Conservation (phyloP, 2,113 vertebrate species). For the Rhinoderma darwinii region DNA sequence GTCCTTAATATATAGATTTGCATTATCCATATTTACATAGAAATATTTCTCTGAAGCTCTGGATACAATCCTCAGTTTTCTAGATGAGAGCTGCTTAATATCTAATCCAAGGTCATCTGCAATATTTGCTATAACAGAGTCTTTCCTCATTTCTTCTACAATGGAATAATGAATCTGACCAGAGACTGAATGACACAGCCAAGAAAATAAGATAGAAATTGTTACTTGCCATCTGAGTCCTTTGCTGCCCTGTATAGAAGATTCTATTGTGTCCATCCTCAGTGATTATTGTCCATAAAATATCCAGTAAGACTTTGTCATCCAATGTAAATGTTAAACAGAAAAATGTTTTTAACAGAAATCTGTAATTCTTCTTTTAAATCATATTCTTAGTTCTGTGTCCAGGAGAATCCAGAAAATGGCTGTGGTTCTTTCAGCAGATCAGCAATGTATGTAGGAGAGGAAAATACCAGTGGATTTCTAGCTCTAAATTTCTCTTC, state of each 20-base stretch:
- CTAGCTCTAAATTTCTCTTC: constrained; percentile 28
- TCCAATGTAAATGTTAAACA: not conserved
- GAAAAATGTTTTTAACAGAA: not conserved
- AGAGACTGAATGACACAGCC: no score
- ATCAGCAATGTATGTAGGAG: not conserved
- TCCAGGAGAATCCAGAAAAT: not conserved
- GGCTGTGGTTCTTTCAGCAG: not conserved
- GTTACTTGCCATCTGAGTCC: no score
- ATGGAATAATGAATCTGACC: no score
- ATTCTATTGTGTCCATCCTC: constrained; percentile 33
- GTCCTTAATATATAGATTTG: constrained; percentile 65
- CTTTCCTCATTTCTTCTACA: no score
- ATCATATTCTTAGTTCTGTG: not conserved
- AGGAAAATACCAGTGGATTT: not conserved
- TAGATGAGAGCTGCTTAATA: constrained; percentile 56
- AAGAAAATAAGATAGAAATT: no score
- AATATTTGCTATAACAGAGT: no score
- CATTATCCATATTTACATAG: constrained; percentile 62
- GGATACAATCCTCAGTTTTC: constrained; percentile 62
- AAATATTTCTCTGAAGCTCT: constrained; percentile 54
- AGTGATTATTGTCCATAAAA: no score
- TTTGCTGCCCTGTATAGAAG: constrained; percentile 66
- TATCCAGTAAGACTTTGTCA: no score
- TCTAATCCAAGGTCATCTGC: constrained; percentile 67
- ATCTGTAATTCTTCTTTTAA: not conserved